Evolutionary conservation across 2,113 vertebrate species (phyloP).

Genomic region (Tympanuchus pallidicinctus): DNA sequence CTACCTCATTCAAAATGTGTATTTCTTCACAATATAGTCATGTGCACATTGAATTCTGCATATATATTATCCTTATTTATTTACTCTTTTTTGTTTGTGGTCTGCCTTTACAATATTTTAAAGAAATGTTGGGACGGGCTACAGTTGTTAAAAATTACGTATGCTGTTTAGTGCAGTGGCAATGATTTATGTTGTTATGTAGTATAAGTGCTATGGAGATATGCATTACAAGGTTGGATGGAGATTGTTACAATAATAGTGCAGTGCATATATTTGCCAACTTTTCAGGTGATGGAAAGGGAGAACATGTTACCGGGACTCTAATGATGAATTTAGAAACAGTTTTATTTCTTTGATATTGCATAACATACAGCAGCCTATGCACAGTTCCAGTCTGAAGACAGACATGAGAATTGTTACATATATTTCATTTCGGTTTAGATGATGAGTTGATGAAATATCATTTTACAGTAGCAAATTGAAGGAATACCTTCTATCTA

Average conservation of each 20-base stretch:
- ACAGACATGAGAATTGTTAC: neutral
- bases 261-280: neutral
- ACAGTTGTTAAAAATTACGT: neutral
- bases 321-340: neutral
- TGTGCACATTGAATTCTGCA: rapidly evolving
- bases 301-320: neutral
- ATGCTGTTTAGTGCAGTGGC: neutral
- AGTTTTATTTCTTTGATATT: neutral
- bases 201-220: neutral
- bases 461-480: neutral
- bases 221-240: neutral
- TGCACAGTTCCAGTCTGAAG: neutral
- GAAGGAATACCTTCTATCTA: neutral
- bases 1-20: neutral
- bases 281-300: neutral
- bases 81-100: neutral
- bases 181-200: neutral
- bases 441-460: neutral
- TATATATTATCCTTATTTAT: neutral
- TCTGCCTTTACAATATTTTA: neutral
- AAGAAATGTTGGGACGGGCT: neutral
- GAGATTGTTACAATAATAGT: neutral
- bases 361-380: neutral
- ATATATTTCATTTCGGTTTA: neutral
- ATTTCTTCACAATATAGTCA: neutral